Conservation (phyloP, 2,888 invertebrate genomes). For the Neoaliturus tenellus region DNA sequence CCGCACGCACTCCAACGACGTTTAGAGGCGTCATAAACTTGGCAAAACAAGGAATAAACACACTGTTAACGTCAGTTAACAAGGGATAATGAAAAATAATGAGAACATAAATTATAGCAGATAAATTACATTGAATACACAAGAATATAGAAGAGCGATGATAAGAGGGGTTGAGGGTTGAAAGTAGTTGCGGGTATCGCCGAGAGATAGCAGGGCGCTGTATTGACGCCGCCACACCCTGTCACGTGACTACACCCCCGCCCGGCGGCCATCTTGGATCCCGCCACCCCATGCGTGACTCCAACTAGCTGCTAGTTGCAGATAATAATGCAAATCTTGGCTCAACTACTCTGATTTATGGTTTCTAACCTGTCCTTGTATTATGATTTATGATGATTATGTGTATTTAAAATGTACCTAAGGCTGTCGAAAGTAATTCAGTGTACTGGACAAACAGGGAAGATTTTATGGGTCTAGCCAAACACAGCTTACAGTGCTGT, state of each 20-base stretch:
- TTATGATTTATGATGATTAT: neutral
- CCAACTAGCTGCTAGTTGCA: neutral
- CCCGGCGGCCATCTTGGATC: constrained; percentile 38
- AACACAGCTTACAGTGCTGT: too few species aligned
- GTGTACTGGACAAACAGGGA: too few species aligned
- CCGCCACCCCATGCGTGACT: constrained; percentile 18
- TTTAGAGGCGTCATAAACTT: neutral
- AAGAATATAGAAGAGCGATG: neutral
- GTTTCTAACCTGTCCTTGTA: neutral
- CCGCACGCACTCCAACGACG: neutral
- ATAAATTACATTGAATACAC: neutral
- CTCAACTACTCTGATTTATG: neutral
- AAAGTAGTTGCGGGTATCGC: neutral
- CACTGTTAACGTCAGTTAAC: constrained; percentile 23
- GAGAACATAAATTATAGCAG: constrained; percentile 9
- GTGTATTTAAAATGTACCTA: neutral
- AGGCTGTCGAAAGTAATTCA: neutral
- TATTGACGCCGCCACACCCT: constrained; percentile 47
- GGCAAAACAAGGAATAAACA: constrained; percentile 45
- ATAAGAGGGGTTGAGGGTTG: too few species aligned
- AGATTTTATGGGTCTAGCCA: too few species aligned
- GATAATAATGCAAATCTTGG: neutral
- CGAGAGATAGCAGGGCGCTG: constrained; percentile 10
- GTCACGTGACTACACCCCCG: neutral
- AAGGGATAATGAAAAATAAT: constrained; percentile 12